Evolutionary conservation across 2,797 vertebrate species (phyloP).

Genomic region (Anabas testudineus): DNA sequence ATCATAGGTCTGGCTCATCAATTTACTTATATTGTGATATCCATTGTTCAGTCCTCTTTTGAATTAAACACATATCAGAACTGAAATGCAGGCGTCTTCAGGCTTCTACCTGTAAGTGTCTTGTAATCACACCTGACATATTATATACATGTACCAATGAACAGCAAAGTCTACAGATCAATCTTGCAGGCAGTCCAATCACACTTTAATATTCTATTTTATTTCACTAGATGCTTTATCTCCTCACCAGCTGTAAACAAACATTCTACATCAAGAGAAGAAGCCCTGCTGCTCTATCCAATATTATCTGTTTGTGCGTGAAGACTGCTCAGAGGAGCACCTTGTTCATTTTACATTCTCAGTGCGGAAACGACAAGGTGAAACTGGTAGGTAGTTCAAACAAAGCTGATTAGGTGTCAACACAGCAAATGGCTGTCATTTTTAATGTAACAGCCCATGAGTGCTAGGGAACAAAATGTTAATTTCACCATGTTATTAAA

Average conservation of each 20-base stretch:
- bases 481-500: slow-evolving; percentile 61
- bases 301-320: neutral
- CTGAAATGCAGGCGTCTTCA: neutral
- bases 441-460: slow-evolving; percentile 37
- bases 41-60: neutral
- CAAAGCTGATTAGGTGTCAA: slow-evolving; percentile 40
- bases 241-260: slow-evolving; percentile 33
- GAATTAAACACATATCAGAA: slow-evolving; percentile 20
- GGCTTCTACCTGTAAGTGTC: slow-evolving; percentile 7
- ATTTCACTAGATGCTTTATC: slow-evolving; percentile 18
- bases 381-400: slow-evolving; percentile 14
- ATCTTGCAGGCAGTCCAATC: slow-evolving; percentile 40
- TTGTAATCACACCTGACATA: slow-evolving; percentile 43
- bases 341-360: slow-evolving; percentile 26
- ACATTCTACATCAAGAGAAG: slow-evolving; percentile 18
- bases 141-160: slow-evolving; percentile 50
- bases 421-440: slow-evolving; percentile 39
- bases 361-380: neutral
- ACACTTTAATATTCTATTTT: slow-evolving; percentile 46
- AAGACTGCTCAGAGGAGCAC: slow-evolving; percentile 20
- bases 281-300: slow-evolving; percentile 7
- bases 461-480: slow-evolving; percentile 46
- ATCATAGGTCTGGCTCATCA: slow-evolving; percentile 17
- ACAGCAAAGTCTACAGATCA: slow-evolving; percentile 22
- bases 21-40: slow-evolving; percentile 19